These are phyloP conservation scores for Okapia johnstoni DNA, from an alignment of 2,113 vertebrate species.

Conservation along the genomic window DNA sequence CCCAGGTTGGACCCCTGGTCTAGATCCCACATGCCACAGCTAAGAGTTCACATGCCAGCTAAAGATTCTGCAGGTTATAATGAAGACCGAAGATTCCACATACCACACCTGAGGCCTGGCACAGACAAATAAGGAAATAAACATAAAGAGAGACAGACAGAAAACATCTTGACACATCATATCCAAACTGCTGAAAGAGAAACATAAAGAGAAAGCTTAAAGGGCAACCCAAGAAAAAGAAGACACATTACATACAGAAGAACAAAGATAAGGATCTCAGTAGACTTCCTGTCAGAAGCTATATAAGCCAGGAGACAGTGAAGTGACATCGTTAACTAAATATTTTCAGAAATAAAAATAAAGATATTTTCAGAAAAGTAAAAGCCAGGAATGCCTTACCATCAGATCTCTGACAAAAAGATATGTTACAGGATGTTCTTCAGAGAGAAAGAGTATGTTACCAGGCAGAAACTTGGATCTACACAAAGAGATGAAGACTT, in stretches of 20 bases:
- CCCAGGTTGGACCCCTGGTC: not conserved
- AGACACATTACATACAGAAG: no score
- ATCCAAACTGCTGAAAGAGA: not conserved
- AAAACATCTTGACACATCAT: not conserved
- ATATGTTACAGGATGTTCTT: not conserved
- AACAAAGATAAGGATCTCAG: no score
- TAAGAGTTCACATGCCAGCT: not conserved
- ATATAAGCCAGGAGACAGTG: not conserved
- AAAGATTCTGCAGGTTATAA: not conserved
- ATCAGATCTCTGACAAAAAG: not conserved
- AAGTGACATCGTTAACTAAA: not conserved
- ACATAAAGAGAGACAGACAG: not conserved
- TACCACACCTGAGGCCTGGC: not conserved
- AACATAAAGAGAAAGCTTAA: not conserved
- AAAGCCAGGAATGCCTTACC: not conserved
- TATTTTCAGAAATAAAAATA: not conserved
- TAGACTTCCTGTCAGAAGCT: not conserved
- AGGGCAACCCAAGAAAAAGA: not conserved
- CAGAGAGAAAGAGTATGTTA: not conserved
- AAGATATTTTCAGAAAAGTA: not conserved
- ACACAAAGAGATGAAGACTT: not conserved
- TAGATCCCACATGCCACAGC: not conserved
- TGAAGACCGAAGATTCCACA: not conserved
- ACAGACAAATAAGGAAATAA: not conserved
- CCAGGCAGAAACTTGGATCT: not conserved